Evolutionary conservation across 2,888 invertebrate genomes (phyloP).

Genomic region (Meiosimyza platycephala): DNA sequence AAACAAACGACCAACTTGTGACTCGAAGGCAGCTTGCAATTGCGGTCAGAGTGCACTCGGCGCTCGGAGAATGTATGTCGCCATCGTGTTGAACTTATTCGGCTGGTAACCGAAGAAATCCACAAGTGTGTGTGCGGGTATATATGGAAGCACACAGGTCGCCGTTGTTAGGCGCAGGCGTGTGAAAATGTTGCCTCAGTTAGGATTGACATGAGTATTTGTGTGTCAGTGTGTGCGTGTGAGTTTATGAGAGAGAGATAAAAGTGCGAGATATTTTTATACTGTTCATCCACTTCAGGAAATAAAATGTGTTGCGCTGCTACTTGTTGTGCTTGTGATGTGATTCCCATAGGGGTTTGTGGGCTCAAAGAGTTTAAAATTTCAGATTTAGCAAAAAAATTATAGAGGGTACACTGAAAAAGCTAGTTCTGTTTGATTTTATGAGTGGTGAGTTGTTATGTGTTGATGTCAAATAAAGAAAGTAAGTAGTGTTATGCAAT

Average conservation of each 20-base stretch:
- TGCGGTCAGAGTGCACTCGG: conserved; percentile 27
- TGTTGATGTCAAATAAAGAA: too few relatives aligned
- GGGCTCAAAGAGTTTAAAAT: conserved; percentile 26
- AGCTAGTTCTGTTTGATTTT: background rate
- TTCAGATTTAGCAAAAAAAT: background rate
- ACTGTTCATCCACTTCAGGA: conserved; percentile 18
- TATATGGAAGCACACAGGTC: conserved; percentile 53
- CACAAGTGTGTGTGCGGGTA: conserved; percentile 62
- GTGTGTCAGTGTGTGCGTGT: conserved; percentile 5
- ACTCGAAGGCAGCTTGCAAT: conserved; percentile 7
- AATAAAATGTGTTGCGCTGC: conserved; percentile 39
- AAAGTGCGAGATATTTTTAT: conserved; percentile 8
- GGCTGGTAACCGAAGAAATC: conserved; percentile 51
- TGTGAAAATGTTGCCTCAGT: conserved; percentile 35
- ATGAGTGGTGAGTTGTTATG: too few relatives aligned
- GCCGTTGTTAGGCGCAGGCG: conserved; percentile 46
- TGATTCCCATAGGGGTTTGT: conserved; percentile 36
- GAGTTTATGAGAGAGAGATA: background rate
- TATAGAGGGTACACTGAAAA: conserved; percentile 24
- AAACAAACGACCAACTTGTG: background rate
- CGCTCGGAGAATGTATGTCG: conserved; percentile 28
- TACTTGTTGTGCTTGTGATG: conserved; percentile 60
- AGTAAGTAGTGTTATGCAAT: too few relatives aligned
- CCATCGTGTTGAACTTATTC: conserved; percentile 18
- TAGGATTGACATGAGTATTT: background rate